Evolutionary conservation across 53 echinoderm and acorn worm genomes (phyloP).

Genomic region (Echinometra lucunter): DNA sequence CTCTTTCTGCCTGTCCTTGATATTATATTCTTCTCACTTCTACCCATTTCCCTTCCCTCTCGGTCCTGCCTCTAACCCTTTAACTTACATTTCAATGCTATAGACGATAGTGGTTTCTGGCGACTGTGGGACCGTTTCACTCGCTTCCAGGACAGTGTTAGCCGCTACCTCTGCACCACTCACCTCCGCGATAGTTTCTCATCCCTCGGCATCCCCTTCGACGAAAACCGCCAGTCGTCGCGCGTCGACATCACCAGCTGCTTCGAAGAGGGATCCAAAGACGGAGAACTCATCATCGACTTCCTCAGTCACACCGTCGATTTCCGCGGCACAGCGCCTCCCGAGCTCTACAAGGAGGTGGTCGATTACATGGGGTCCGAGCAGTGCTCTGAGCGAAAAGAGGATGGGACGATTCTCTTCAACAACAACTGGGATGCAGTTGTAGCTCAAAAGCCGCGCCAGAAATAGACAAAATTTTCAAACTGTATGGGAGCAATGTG

Average conservation of each 20-base stretch:
- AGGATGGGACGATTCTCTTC: conserved; percentile 50
- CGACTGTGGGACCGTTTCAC: conserved; percentile 37
- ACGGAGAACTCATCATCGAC: conserved; percentile 65
- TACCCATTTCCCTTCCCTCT: not conserved
- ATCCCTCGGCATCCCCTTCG: not conserved
- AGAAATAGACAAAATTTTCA: not conserved
- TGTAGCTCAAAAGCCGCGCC: conserved; percentile 28
- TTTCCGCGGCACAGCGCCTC: conserved; percentile 64
- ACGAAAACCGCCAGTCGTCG: not conserved
- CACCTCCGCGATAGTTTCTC: conserved; percentile 16
- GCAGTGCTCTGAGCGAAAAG: conserved; percentile 59
- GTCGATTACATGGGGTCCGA: conserved; percentile 68
- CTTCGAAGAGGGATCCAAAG: conserved; percentile 42
- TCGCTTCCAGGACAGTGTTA: conserved; percentile 8
- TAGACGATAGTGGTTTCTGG: conserved; percentile 23
- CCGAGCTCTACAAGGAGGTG: conserved; percentile 61
- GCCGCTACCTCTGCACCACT: not conserved
- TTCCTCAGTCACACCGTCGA: conserved; percentile 65
- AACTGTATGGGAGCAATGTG: too few species aligned
- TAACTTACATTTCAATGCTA: too few species aligned
- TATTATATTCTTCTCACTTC: too few species aligned
- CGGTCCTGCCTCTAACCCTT: not conserved
- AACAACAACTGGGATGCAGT: conserved; percentile 73
- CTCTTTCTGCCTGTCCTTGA: too few species aligned
- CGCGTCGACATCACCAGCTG: conserved; percentile 50